These are phyloP conservation scores for Aphodius sticticus DNA, from an alignment of 2,888 invertebrate species.

Conservation along the genomic window DNA sequence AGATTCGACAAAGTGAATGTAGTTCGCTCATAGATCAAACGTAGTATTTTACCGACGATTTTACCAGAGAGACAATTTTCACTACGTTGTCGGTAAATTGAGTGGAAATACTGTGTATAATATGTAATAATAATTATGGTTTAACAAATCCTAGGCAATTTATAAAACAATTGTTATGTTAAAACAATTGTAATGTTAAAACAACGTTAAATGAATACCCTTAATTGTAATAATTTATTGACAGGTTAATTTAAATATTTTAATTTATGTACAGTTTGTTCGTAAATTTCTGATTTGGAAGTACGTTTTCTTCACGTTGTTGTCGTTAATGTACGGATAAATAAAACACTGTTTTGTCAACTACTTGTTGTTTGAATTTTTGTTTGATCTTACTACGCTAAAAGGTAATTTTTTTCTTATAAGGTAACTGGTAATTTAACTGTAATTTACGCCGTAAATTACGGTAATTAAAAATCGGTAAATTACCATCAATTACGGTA, in stretches of 20 bases:
- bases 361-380: not conserved
- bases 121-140: no score
- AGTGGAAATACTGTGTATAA: not conserved
- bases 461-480: no score
- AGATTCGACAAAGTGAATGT: slow-evolving; percentile 77
- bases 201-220: not conserved
- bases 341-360: not conserved
- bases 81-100: not conserved
- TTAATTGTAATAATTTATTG: not conserved
- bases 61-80: not conserved
- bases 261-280: not conserved
- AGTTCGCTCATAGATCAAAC: not conserved
- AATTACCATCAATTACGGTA: no score
- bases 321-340: not conserved
- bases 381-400: not conserved
- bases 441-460: no score
- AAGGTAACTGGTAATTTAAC: no score
- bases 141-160: not conserved
- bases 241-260: not conserved
- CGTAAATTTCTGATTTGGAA: not conserved
- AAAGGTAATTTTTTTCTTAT: no score
- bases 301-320: not conserved
- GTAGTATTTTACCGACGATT: not conserved
- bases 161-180: no score
- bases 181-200: not conserved